Evolutionary conservation across 2,888 invertebrate genomes (phyloP).

Genomic region (Germaria angustata): DNA sequence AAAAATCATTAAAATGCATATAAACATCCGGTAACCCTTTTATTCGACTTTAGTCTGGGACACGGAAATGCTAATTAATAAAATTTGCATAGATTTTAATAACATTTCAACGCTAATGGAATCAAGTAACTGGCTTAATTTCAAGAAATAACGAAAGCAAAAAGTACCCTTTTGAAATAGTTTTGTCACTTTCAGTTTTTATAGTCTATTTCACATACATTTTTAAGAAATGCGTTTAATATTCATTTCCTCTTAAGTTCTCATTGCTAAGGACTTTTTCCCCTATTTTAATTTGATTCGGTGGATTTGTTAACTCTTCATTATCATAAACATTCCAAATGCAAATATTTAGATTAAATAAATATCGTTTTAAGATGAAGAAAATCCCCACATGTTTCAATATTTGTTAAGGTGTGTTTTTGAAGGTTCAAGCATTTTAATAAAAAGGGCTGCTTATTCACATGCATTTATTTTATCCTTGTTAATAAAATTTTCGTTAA

Average conservation of each 20-base stretch:
- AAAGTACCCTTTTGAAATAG: not conserved
- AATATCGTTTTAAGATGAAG: not conserved
- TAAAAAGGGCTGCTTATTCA: not conserved
- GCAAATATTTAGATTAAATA: not conserved
- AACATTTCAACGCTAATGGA: not conserved
- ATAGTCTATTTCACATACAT: not conserved
- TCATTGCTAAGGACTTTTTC: not conserved
- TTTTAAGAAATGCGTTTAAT: constrained; percentile 29
- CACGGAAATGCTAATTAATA: constrained; percentile 49
- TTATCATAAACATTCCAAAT: constrained; percentile 11
- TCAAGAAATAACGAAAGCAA: not conserved
- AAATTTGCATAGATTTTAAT: constrained; percentile 52
- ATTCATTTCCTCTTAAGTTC: constrained; percentile 31
- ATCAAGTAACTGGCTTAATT: not conserved
- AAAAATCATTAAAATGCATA: constrained; percentile 5
- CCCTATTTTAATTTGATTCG: not conserved
- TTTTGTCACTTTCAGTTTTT: constrained; percentile 1
- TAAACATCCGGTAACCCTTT: constrained; percentile 34
- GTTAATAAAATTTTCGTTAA: too few relatives aligned
- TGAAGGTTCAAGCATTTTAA: not conserved
- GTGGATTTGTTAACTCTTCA: constrained; percentile 4
- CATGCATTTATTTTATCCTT: not conserved
- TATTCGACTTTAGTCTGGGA: constrained; percentile 16
- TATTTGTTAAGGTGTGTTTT: not conserved
- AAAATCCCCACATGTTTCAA: not conserved